These are phyloP conservation scores for Melinaea menophilus DNA, from an alignment of 2,888 invertebrate genomes.

Conservation along the genomic window DNA sequence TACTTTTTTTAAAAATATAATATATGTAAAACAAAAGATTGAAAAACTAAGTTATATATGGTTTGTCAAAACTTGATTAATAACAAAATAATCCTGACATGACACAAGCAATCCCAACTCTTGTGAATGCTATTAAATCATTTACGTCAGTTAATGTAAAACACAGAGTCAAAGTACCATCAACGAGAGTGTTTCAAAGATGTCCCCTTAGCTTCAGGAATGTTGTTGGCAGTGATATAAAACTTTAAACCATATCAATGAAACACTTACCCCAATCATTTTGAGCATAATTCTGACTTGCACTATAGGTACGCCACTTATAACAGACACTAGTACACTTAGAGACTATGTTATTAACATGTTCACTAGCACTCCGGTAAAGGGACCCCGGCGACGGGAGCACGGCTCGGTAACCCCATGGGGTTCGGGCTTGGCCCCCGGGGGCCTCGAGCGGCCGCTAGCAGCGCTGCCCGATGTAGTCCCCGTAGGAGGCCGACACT, in stretches of 20 bases:
- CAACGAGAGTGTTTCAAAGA: slow-evolving; percentile 43
- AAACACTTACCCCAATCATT: slow-evolving; percentile 47
- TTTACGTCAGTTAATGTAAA: slow-evolving; percentile 18
- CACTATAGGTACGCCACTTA: slow-evolving; percentile 29
- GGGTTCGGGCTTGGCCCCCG: slow-evolving; percentile 25
- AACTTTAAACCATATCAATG: slow-evolving; percentile 43
- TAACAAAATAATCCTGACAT: too few species aligned
- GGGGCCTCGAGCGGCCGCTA: slow-evolving; percentile 80
- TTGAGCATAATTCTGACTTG: slow-evolving; percentile 61
- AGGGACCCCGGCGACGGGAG: slow-evolving; percentile 26
- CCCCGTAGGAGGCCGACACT: slow-evolving; percentile 91
- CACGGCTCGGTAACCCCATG: slow-evolving; percentile 76
- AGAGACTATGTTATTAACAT: slow-evolving; percentile 57
- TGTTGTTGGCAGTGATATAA: slow-evolving; percentile 66
- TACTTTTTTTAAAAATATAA: too few species aligned
- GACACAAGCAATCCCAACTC: too few species aligned
- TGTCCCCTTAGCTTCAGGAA: slow-evolving; percentile 61
- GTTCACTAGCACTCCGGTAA: slow-evolving; percentile 40
- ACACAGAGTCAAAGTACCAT: slow-evolving; percentile 30
- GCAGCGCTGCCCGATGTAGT: slow-evolving; percentile 87
- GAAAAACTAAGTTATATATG: too few species aligned
- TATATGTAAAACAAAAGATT: too few species aligned
- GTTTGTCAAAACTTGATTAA: neutral
- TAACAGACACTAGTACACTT: slow-evolving; percentile 60
- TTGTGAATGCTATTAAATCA: too few species aligned